Evolutionary conservation across 2,113 vertebrate genomes (phyloP).

Genomic region (Vicugna pacos): DNA sequence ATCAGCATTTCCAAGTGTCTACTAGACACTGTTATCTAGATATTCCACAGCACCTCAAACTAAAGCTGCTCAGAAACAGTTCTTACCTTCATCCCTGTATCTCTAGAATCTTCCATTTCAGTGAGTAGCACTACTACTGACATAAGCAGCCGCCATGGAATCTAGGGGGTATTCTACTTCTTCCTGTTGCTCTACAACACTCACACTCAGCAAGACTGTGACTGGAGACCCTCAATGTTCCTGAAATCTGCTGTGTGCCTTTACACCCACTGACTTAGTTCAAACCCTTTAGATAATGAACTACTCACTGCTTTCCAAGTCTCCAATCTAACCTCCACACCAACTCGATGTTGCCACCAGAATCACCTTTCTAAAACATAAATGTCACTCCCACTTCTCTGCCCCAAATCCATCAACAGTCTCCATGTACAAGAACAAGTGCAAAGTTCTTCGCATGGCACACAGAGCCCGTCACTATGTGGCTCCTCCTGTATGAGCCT

Average conservation of each 20-base stretch:
- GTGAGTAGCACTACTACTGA: background rate
- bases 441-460: background rate
- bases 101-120: background rate
- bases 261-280: background rate
- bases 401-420: background rate
- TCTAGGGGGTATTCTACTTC: background rate
- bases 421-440: background rate
- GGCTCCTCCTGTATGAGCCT: background rate
- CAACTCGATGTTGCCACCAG: background rate
- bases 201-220: background rate
- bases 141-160: background rate
- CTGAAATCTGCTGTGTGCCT: background rate
- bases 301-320: background rate
- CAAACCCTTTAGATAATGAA: slow-evolving; percentile 1
- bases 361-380: slow-evolving; percentile 39
- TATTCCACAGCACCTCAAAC: background rate
- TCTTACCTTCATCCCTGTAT: background rate
- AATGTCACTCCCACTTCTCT: background rate
- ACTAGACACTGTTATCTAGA: background rate
- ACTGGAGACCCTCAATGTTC: background rate
- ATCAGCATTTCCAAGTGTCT: background rate
- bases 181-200: background rate
- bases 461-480: background rate
- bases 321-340: background rate
- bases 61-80: background rate